Conservation (phyloP, 2,797 vertebrate genomes). For the Poecilia gillii region DNA sequence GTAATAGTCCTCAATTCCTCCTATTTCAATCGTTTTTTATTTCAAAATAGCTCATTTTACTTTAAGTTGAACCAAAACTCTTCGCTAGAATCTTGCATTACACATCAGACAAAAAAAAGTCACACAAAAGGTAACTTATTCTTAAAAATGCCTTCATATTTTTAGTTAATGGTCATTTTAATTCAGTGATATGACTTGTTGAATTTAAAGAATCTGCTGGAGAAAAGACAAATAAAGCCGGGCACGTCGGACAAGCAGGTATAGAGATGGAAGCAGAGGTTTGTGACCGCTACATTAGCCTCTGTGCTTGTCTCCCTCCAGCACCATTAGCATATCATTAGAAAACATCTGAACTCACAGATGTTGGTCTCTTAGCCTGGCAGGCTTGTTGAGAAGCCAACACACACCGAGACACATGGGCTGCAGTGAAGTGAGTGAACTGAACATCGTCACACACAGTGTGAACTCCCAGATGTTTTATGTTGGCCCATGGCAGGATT, state of each 20-base stretch:
- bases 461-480: constrained; percentile 75
- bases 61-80: neutral
- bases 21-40: neutral
- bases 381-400: constrained; percentile 68
- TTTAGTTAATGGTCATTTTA: too few species aligned
- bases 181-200: too few species aligned
- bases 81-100: neutral
- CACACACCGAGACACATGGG: constrained; percentile 42
- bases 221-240: constrained; percentile 7
- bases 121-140: neutral
- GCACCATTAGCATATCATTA: constrained; percentile 81
- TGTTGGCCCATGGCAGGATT: constrained; percentile 62
- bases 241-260: constrained; percentile 16
- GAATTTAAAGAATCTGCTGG: too few species aligned
- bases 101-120: neutral
- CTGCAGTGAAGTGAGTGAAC: constrained; percentile 31
- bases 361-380: constrained; percentile 77
- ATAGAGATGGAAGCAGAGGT: constrained; percentile 59
- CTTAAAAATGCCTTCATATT: neutral
- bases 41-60: neutral
- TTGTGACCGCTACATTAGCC: constrained; percentile 74
- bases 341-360: constrained; percentile 82
- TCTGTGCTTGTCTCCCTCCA: constrained; percentile 70
- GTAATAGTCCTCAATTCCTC: neutral
- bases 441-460: constrained; percentile 29